Evolutionary conservation across 2,888 invertebrate species (phyloP), one percentile per base, ranked within the genome.

Genomic region (Plusia festucae): DNA sequence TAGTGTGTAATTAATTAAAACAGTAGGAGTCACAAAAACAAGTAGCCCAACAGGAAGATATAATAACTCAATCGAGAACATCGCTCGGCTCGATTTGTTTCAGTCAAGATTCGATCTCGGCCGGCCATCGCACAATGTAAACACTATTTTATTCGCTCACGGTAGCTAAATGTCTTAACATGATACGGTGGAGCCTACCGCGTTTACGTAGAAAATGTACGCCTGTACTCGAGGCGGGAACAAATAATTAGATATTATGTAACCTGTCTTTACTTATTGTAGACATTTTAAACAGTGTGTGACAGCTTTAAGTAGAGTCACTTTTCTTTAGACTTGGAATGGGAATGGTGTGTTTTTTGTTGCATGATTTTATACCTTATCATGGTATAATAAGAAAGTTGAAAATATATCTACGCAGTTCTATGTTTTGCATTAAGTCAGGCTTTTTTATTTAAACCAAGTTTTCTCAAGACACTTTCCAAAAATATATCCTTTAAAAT

Each of bases 21-120:
- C 94, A 93, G 90, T 91, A 87, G 92, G 89, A 91, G 91, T 90
- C 82, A 93, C 90, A 94, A 94, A 94, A 95, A 95, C 94, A 94
- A 95, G 94, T 93, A 93, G 93, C 93, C 68, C 67, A 91, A 92
- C 93, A 94, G 94, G 95, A 95, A 93, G 93, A 90, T 91, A 92
- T 94, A 95, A 95, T 95, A 95, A 95, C 94, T 95, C 95, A 95
- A 95, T 95, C 92, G 83, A 88, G 88, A 86, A 87, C 90, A 83
- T 86, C 83, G 88, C 87, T 85, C 84, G 87, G 83, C 87, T 87
- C 95, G 90, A 95, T 95, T 95, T 94, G 94, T 95, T 88, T 89
- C 88, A 90, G 93, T 91, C 93, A 88, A 79, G 95, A 95, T 95
- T 91, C 87, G 91, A 95, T 95, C 95, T 91, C 82, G 65, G 78